Percentiles rank a stretch among this genome's conserved stretches.
Evolutionary conservation across 37 sponge, comb jelly and placozoan genomes (phyloP).

Genomic region (Petrosia ficiformis): DNA sequence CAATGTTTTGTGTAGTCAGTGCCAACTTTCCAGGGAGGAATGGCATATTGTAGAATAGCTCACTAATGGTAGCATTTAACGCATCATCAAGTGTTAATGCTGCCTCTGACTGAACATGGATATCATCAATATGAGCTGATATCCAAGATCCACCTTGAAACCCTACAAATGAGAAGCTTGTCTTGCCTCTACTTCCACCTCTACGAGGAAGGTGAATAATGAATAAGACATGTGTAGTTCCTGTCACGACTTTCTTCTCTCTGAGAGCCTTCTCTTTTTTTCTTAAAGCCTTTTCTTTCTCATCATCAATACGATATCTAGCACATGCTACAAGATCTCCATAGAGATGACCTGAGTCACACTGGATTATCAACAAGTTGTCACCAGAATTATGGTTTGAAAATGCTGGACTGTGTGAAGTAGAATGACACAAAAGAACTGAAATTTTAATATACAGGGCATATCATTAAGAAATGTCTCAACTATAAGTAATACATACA

Average conservation of each 20-base stretch:
- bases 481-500: too few species aligned
- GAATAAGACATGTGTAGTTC: slow-evolving; percentile 56
- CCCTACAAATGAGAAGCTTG: slow-evolving; percentile 47
- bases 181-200: slow-evolving; percentile 15
- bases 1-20: too few species aligned
- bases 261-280: too few species aligned
- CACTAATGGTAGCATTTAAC: slow-evolving; percentile 44
- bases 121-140: slow-evolving; percentile 73
- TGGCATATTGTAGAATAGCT: slow-evolving; percentile 32
- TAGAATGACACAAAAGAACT: neutral
- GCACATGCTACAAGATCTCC: slow-evolving; percentile 90
- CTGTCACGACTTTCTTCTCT: neutral
- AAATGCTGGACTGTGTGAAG: neutral
- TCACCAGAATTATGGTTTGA: slow-evolving; percentile 1
- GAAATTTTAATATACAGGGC: too few species aligned
- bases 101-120: slow-evolving; percentile 31
- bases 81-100: slow-evolving; percentile 34
- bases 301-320: slow-evolving; percentile 68
- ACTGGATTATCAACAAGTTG: slow-evolving; percentile 69
- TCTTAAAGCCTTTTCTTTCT: slow-evolving; percentile 13
- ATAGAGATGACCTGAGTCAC: slow-evolving; percentile 80
- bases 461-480: too few species aligned
- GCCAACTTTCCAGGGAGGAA: too few species aligned
- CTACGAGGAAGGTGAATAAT: slow-evolving; percentile 62
- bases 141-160: slow-evolving; percentile 80